Conservation (phyloP, 2,113 vertebrate species). For the Chrysochloris asiatica region DNA sequence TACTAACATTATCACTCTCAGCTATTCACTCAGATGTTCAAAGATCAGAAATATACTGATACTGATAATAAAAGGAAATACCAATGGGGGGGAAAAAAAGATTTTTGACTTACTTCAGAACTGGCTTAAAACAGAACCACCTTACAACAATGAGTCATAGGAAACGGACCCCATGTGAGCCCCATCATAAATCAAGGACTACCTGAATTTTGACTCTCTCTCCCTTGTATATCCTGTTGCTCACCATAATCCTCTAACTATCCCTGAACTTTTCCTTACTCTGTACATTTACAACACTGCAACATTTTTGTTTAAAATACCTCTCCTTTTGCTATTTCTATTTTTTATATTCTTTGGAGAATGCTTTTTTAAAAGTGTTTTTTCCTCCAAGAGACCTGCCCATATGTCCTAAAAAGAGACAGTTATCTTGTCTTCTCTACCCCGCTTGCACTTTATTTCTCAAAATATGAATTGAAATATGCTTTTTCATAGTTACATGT, state of each 20-base stretch:
- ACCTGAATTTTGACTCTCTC: neutral
- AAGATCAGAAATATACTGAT: neutral
- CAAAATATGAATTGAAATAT: neutral
- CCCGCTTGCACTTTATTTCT: neutral
- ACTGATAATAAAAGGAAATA: neutral
- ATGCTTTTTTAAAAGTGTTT: neutral
- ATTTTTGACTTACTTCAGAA: neutral
- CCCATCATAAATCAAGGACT: neutral
- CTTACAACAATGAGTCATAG: no score
- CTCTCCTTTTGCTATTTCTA: neutral
- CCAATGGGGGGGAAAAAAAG: no score
- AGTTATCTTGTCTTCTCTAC: neutral
- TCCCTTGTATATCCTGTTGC: neutral
- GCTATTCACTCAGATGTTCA: neutral
- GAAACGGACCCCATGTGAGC: no score
- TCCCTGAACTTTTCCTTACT: neutral
- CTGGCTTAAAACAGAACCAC: neutral
- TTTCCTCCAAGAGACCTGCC: neutral
- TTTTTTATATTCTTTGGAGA: neutral
- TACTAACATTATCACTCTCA: neutral
- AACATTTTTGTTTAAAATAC: no score
- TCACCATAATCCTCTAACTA: neutral
- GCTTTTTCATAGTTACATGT: neutral
- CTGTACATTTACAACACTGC: neutral
- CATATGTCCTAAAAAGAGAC: neutral